Base-by-base conservation (phyloP, 2,888 invertebrate genomes). In the Phrixothrix hirtus region DNA sequence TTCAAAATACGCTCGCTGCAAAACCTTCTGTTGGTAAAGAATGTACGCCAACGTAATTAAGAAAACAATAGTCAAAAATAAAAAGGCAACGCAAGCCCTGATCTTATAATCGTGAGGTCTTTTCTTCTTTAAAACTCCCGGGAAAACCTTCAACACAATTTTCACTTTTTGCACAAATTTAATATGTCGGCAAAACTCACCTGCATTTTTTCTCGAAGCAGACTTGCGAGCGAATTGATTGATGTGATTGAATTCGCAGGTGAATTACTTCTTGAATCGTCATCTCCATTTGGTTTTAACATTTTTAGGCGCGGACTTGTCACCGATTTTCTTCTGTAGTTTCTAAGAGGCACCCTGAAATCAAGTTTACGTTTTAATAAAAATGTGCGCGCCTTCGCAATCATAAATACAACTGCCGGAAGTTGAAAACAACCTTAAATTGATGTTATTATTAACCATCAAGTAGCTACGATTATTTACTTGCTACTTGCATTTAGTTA, bases 31-130 rank as follows among this genome's bases (percentile, higher is more conserved):
- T 56, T 90, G 87, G 72, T 92, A 92, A 51, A 91, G 82, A 1
- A 89, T 83, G 67, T 93, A 91, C 0, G 92, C 89, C 67, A 92
- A 88, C 0, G 88, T 87, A 12, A 93, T 87, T 71, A 92, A 82
- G 71, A 92, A 88, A 0, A 88, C 85, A 16, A 93, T 85, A 13
- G 88, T 85, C 1, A 92, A 80, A 69, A 92, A 92, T 67, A 93
- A 81, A 37, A 92, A 82, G 0, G 83, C 83, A 1, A 92, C 92
- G 72, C 92, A 92, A 2, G 87, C 87, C 58, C 88, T 84, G 0
- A 92, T 81, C 75, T 89, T 90, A 75, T 88, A 89, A 69, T 90
- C 89, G 25, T 85, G 83, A 0, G 87, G 79, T 64, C 81, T 80
- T 62, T 82, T 81, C 64, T 81, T 86, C 67, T 87, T 86, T 35